Evolutionary conservation across 2,888 invertebrate genomes (phyloP).

Genomic region (Heliconius aoede): DNA sequence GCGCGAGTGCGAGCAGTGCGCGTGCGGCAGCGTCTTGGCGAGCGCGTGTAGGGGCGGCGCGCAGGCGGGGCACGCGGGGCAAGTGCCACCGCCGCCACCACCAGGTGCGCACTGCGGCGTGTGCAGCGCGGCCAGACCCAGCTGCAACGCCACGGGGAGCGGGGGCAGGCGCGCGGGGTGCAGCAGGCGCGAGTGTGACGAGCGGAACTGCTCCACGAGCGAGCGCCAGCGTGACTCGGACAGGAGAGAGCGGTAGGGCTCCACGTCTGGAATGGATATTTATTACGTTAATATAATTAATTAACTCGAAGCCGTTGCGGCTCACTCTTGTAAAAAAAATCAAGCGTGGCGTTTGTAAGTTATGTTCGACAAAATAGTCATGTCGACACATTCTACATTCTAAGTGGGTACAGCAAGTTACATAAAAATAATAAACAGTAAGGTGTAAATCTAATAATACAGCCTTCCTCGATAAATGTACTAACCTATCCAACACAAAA

Average conservation of each 20-base stretch:
- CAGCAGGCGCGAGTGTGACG: constrained; percentile 96
- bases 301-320: no score
- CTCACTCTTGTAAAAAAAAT: no score
- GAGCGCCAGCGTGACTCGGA: constrained; percentile 89
- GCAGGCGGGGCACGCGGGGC: constrained; percentile 96
- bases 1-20: constrained; percentile 98
- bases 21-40: constrained; percentile 94
- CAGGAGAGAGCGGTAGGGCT: constrained; percentile 88
- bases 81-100: constrained; percentile 82
- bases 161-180: constrained; percentile 96
- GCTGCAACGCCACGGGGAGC: constrained; percentile 94
- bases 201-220: constrained; percentile 94
- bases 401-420: no score
- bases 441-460: no score
- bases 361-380: no score
- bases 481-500: no score
- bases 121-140: constrained; percentile 97
- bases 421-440: no score
- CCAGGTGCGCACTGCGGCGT: constrained; percentile 86
- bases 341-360: no score
- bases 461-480: no score
- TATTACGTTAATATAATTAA: no score
- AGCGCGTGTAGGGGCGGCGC: constrained; percentile 93
- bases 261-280: constrained; percentile 75
- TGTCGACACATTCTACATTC: no score